A percentile compares a stretch with the other conserved stretches of the same genome.
Conservation (phyloP, 2,113 vertebrate species). For the Phocoena phocoena region DNA sequence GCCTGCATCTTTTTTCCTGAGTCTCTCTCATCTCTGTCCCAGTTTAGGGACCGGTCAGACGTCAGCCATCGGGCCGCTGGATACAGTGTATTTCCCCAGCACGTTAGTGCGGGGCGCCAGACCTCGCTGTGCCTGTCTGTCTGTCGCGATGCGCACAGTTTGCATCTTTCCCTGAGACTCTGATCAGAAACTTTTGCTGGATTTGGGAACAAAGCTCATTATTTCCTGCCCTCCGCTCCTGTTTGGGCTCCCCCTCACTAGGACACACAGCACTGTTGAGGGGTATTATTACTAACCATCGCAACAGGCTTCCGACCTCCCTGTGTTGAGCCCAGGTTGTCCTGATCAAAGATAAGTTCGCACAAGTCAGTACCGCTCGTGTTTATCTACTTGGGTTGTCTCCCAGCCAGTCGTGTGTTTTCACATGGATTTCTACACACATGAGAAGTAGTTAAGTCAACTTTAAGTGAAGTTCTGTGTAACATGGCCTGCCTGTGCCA, state of each 20-base stretch:
- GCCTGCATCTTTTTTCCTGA: neutral
- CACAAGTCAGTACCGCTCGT: neutral
- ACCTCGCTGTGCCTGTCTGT: slow-evolving; percentile 11
- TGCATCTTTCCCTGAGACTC: slow-evolving; percentile 49
- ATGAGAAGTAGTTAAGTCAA: neutral
- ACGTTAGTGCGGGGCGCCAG: slow-evolving; percentile 56
- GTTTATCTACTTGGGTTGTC: neutral
- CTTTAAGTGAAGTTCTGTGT: neutral
- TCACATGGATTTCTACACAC: neutral
- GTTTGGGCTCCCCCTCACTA: neutral
- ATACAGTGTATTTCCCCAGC: slow-evolving; percentile 66
- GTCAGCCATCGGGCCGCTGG: neutral
- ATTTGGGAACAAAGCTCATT: slow-evolving; percentile 49
- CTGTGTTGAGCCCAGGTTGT: neutral
- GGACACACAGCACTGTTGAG: neutral
- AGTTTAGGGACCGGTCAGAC: slow-evolving; percentile 44
- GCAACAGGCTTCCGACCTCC: neutral
- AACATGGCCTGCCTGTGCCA: neutral
- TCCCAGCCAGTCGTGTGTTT: neutral
- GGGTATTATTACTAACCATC: neutral
- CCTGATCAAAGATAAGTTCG: neutral
- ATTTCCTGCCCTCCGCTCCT: neutral
- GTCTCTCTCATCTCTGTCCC: neutral
- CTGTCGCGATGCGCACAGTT: slow-evolving; percentile 35
- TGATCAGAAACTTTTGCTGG: slow-evolving; percentile 53